Conservation (phyloP, 2,888 invertebrate genomes). For the Heteromurus nitidus region DNA sequence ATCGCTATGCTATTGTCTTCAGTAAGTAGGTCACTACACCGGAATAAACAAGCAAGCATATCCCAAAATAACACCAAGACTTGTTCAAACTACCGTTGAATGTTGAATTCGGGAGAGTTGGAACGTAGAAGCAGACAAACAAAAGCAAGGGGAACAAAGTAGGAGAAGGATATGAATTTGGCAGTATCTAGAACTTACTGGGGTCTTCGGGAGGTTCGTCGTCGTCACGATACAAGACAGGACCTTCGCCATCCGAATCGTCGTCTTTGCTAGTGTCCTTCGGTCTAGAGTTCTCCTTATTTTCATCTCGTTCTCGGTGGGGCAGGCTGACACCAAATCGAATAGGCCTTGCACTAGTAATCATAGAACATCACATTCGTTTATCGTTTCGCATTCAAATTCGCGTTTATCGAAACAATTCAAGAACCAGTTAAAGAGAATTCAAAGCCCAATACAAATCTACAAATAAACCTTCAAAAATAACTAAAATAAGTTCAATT, state of each 20-base stretch:
- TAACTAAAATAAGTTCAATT: too few species aligned
- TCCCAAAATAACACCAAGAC: conserved; percentile 49
- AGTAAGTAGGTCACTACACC: conserved; percentile 51
- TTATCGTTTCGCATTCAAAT: too few species aligned
- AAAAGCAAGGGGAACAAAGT: neutral
- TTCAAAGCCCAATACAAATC: too few species aligned
- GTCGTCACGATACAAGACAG: conserved; percentile 83
- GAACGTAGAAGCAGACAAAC: neutral
- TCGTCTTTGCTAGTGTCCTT: conserved; percentile 76
- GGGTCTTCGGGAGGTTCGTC: conserved; percentile 77
- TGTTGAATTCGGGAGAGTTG: neutral
- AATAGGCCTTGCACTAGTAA: conserved; percentile 84
- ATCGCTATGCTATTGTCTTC: too few species aligned
- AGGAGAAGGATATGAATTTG: too few species aligned
- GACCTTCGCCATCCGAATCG: conserved; percentile 79
- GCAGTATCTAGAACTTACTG: conserved; percentile 73
- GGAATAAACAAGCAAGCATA: conserved; percentile 34
- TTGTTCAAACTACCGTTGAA: conserved; percentile 34
- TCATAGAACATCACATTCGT: too few species aligned
- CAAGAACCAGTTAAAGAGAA: too few species aligned
- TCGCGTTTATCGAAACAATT: too few species aligned
- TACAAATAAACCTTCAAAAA: too few species aligned
- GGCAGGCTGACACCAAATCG: conserved; percentile 84
- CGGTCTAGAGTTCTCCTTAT: conserved; percentile 75
- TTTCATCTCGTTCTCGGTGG: conserved; percentile 89